Evolutionary conservation across 2,113 vertebrate genomes (phyloP).

Genomic region (Ascaphus truei): DNA sequence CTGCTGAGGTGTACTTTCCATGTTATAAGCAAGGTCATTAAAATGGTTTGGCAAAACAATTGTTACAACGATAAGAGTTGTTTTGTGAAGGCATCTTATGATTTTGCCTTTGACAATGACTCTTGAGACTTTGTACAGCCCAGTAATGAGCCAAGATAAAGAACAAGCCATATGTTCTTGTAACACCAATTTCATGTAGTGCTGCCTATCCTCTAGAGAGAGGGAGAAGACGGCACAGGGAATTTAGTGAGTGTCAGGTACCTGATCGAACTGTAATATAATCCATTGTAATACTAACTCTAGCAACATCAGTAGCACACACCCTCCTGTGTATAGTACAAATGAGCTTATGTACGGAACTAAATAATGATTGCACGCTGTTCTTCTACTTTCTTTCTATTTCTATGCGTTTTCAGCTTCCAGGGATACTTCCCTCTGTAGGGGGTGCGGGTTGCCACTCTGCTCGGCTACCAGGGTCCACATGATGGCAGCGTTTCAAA

Average conservation of each 20-base stretch:
- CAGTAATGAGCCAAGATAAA: background rate
- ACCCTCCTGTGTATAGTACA: too few species aligned
- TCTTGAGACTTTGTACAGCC: background rate
- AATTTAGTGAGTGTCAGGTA: background rate
- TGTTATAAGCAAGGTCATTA: constrained; percentile 8
- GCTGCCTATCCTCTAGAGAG: background rate
- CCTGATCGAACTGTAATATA: background rate
- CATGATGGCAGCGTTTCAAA: too few species aligned
- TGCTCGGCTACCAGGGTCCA: too few species aligned
- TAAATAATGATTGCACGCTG: too few species aligned
- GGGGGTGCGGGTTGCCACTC: too few species aligned
- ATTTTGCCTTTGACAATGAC: background rate
- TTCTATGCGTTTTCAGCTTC: too few species aligned
- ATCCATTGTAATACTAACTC: background rate
- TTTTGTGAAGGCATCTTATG: background rate
- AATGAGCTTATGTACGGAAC: too few species aligned
- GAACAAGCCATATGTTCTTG: background rate
- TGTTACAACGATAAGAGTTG: background rate
- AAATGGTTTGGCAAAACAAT: background rate
- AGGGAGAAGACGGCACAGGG: too few species aligned
- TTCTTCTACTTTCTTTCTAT: too few species aligned
- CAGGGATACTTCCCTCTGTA: too few species aligned
- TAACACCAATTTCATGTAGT: background rate
- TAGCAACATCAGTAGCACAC: background rate
- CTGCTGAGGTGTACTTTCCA: background rate